phyloP scores from a whole-genome alignment of 2,113 vertebrate species.

The Smithornis capensis region DNA sequence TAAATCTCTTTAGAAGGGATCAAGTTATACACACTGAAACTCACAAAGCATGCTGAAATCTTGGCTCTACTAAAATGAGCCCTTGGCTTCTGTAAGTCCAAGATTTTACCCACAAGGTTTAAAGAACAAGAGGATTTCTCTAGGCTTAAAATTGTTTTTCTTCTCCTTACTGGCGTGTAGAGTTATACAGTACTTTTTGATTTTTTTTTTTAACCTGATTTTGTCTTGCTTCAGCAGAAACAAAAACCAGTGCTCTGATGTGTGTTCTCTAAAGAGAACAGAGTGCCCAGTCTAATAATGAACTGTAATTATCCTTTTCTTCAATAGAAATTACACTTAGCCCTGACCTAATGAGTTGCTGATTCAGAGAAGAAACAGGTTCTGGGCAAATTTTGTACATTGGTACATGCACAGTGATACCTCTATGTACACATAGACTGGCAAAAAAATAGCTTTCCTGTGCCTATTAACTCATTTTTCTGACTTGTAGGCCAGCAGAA shows the following conservation, averaged over 20 bases:
- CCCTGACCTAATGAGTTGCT: not conserved
- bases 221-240: not conserved
- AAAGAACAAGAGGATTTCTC: not conserved
- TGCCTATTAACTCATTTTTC: not conserved
- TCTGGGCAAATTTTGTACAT: not conserved
- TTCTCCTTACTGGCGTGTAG: not conserved
- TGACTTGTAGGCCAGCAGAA: not conserved
- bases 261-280: not conserved
- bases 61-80: not conserved
- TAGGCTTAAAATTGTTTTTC: not conserved
- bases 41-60: slow-evolving; percentile 26
- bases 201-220: not conserved
- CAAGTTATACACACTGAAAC: not conserved
- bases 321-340: not conserved
- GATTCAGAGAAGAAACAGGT: not conserved
- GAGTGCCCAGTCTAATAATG: not conserved
- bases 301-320: slow-evolving; percentile 13
- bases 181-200: not conserved
- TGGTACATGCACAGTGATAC: not conserved
- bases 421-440: not conserved
- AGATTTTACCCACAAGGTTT: not conserved
- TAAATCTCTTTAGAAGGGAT: slow-evolving; percentile 25
- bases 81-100: not conserved
- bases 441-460: not conserved
- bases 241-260: not conserved